Conservation (phyloP, 2,797 vertebrate genomes). For the Australoheros facetus region DNA sequence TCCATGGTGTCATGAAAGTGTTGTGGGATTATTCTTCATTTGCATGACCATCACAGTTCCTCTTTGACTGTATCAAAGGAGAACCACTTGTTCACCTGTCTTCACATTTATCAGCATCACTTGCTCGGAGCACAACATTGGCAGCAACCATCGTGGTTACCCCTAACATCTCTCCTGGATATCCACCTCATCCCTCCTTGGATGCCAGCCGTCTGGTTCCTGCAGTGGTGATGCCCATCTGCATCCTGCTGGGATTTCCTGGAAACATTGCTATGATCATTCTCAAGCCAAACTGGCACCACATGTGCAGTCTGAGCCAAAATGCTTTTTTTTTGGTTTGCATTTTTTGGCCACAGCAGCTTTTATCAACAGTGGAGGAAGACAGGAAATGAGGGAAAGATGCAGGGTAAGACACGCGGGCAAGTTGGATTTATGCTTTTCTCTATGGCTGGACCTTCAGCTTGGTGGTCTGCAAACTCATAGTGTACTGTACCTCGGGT, state of each 20-base stretch:
- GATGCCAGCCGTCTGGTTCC: neutral
- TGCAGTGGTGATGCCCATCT: conserved; percentile 9
- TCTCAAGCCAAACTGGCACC: conserved; percentile 41
- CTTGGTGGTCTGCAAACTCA: conserved; percentile 48
- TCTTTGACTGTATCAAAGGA: neutral
- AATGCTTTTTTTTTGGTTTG: neutral
- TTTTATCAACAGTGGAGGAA: no score
- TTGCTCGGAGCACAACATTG: neutral
- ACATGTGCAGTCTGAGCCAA: conserved; percentile 50
- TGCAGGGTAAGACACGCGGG: no score
- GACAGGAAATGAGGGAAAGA: no score
- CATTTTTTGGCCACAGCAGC: no score
- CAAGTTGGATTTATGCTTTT: conserved; percentile 46
- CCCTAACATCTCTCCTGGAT: conserved; percentile 2
- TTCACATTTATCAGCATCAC: neutral
- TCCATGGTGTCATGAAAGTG: neutral
- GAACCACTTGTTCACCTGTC: neutral
- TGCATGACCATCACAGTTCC: neutral
- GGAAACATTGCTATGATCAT: conserved; percentile 58
- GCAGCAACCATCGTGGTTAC: neutral
- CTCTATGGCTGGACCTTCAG: conserved; percentile 52
- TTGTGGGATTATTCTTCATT: neutral
- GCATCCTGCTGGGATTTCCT: conserved; percentile 63
- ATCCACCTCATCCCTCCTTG: neutral
- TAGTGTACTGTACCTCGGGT: conserved; percentile 18